Percentiles rank a stretch among this genome's conserved stretches.
Evolutionary conservation across 2,797 vertebrate species (phyloP).

Genomic region (Odontamblyopus lacepedii): DNA sequence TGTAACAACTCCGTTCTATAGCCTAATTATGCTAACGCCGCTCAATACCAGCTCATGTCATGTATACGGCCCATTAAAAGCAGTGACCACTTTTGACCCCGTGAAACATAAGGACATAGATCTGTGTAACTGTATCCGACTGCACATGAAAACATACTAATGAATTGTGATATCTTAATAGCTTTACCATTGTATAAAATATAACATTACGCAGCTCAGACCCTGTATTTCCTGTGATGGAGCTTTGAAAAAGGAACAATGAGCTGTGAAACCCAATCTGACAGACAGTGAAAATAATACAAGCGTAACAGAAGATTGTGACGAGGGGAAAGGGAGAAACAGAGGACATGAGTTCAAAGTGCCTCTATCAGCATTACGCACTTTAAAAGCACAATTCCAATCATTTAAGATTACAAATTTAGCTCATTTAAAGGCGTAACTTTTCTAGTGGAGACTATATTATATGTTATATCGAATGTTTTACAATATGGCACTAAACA

Average conservation of each 20-base stretch:
- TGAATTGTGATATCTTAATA: background rate
- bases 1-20: background rate
- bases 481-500: no score
- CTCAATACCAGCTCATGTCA: background rate
- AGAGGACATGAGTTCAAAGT: constrained; percentile 38
- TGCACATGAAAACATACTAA: background rate
- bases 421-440: constrained; percentile 29
- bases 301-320: constrained; percentile 54
- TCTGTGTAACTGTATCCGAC: background rate
- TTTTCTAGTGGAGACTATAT: background rate
- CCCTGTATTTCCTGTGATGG: constrained; percentile 10
- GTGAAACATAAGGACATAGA: background rate
- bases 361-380: no score
- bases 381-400: constrained; percentile 46
- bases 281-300: constrained; percentile 43
- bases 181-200: constrained; percentile 2
- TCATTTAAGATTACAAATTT: constrained; percentile 47
- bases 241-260: constrained; percentile 25
- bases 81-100: background rate
- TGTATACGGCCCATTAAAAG: background rate
- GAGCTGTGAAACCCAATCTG: constrained; percentile 38
- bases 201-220: constrained; percentile 10
- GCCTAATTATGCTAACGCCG: background rate
- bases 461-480: no score
- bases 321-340: constrained; percentile 45